A percentile compares a stretch with the other conserved stretches of the same genome.
Evolutionary conservation across 2,888 invertebrate species (phyloP).

Genomic region (Orgyia antiqua): DNA sequence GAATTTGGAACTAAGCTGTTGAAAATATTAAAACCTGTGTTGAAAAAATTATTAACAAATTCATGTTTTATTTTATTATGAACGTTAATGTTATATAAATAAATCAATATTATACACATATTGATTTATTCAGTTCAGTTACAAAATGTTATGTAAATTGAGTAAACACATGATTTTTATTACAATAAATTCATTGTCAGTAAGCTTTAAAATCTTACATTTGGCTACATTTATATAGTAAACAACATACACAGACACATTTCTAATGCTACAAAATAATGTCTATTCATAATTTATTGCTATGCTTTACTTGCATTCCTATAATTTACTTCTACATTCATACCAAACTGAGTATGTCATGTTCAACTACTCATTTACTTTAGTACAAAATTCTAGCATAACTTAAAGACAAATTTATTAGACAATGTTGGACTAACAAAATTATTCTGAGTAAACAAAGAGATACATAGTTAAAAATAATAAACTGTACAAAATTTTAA

Average conservation of each 20-base stretch:
- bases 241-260: conserved; percentile 11
- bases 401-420: conserved; percentile 24
- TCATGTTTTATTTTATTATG: too few relatives aligned
- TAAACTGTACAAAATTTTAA: conserved; percentile 33
- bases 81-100: too few relatives aligned
- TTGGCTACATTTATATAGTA: conserved; percentile 13
- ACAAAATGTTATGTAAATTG: neutral
- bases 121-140: conserved; percentile 1
- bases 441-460: conserved; percentile 22
- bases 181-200: conserved; percentile 21
- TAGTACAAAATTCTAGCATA: conserved; percentile 21
- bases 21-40: neutral
- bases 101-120: too few relatives aligned
- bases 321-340: conserved; percentile 17
- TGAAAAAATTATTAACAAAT: neutral
- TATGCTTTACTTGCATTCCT: conserved; percentile 5
- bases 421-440: conserved; percentile 27
- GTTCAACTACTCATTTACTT: conserved; percentile 18
- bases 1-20: neutral
- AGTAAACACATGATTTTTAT: conserved; percentile 21
- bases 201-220: conserved; percentile 16
- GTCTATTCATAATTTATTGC: conserved; percentile 14
- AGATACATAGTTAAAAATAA: conserved; percentile 26
- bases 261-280: conserved; percentile 9
- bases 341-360: conserved; percentile 17